Conservation (phyloP, 2,797 vertebrate genomes). For the Lepus oiostolus region DNA sequence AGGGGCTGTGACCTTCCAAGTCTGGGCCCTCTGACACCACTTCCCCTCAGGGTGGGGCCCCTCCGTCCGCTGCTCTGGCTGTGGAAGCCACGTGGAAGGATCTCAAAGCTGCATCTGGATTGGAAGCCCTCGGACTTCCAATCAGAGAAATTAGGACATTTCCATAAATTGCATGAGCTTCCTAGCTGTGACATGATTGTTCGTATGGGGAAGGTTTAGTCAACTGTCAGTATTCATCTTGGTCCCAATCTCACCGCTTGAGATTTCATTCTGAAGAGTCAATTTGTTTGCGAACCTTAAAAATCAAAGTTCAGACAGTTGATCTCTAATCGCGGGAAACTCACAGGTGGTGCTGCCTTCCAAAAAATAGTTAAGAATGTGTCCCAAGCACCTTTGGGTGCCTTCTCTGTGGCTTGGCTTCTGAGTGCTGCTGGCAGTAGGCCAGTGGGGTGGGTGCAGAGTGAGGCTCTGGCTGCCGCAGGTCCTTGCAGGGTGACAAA, state of each 20-base stretch:
- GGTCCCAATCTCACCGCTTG: neutral
- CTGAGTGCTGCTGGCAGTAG: fast-evolving
- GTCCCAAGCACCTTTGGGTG: neutral
- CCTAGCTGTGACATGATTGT: neutral
- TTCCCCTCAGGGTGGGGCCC: fast-evolving
- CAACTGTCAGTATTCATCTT: neutral
- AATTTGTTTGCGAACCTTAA: slow-evolving; percentile 7
- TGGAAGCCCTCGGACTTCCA: neutral
- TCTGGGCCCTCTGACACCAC: fast-evolving
- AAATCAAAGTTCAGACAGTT: slow-evolving; percentile 17
- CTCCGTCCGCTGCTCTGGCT: fast-evolving
- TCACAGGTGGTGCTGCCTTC: neutral
- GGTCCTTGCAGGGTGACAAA: fast-evolving
- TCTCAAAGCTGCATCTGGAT: neutral
- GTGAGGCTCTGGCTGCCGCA: fast-evolving
- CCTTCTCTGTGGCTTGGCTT: neutral
- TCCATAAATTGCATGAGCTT: neutral
- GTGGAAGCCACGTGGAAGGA: neutral
- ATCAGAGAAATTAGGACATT: neutral
- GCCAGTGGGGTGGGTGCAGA: fast-evolving
- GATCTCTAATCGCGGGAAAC: slow-evolving; percentile 43
- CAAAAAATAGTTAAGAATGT: neutral
- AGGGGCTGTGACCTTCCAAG: fast-evolving
- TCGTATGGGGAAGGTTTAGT: neutral
- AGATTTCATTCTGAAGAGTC: slow-evolving; percentile 42